These are phyloP conservation scores for Brachyrhaphis roseni DNA, from an alignment of 2,797 vertebrate genomes.

Conservation along the genomic window DNA sequence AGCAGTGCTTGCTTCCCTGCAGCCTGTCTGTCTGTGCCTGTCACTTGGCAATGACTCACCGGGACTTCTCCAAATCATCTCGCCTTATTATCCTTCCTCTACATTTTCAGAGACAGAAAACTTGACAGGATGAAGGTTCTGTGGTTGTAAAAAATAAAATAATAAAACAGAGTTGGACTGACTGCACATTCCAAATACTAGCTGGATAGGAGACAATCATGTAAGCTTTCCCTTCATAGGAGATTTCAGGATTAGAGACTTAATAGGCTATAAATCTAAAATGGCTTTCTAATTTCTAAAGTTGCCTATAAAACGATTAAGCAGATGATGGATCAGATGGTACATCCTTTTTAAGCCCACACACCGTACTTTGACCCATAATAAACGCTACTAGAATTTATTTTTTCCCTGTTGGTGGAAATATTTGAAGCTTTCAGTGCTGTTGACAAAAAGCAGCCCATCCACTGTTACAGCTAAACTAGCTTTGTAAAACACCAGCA, in stretches of 20 bases:
- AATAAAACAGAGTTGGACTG: constrained; percentile 18
- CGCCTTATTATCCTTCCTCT: constrained; percentile 35
- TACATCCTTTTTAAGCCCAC: constrained; percentile 58
- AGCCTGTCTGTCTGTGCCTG: constrained; percentile 47
- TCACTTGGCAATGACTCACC: constrained; percentile 55
- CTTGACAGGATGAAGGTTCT: constrained; percentile 33
- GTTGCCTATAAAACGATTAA: constrained; percentile 53
- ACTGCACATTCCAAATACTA: constrained; percentile 15
- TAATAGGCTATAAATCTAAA: constrained; percentile 67
- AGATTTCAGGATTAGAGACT: constrained; percentile 66
- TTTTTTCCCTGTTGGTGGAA: constrained; percentile 21
- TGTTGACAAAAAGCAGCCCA: constrained; percentile 66
- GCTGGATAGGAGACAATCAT: constrained; percentile 53
- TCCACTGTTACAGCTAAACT: constrained; percentile 53
- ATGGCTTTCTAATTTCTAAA: constrained; percentile 63
- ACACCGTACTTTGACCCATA: constrained; percentile 66
- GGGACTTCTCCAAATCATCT: constrained; percentile 43
- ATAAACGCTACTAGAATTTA: constrained; percentile 40
- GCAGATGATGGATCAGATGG: constrained; percentile 54
- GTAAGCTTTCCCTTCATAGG: constrained; percentile 22
- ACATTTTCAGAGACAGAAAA: constrained; percentile 46
- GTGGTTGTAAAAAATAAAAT: constrained; percentile 23
- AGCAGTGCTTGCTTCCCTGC: constrained; percentile 50
- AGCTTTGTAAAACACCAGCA: constrained; percentile 50
- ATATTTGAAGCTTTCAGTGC: constrained; percentile 57